Evolutionary conservation across 1,140 invertebrate genomes (phyloP).

Genomic region (Nasonia giraulti): DNA sequence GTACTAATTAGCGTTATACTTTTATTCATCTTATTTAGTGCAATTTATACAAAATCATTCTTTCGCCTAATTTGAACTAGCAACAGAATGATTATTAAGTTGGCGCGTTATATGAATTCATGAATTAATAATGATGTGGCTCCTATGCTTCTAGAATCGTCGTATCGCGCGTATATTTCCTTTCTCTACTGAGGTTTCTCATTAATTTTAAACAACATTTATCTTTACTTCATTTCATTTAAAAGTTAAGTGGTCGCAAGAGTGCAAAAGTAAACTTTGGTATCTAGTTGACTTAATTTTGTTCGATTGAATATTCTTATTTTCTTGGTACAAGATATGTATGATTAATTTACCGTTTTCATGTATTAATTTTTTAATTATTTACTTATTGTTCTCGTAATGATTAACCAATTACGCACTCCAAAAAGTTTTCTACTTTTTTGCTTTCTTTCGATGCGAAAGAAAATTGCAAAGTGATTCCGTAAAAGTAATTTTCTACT

Average conservation of each 20-base stretch:
- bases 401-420: constrained; percentile 52
- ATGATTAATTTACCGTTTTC: constrained; percentile 22
- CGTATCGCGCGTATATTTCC: not conserved
- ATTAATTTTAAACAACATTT: not conserved
- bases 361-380: not conserved
- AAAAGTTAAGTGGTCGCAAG: constrained; percentile 1
- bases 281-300: constrained; percentile 42
- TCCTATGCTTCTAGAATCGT: not conserved
- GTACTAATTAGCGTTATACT: constrained; percentile 9
- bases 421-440: constrained; percentile 30
- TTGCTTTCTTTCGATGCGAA: constrained; percentile 52
- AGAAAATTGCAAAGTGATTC: constrained; percentile 45
- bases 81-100: constrained; percentile 4
- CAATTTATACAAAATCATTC: constrained; percentile 1
- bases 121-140: not conserved
- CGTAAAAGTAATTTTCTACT: constrained; percentile 1
- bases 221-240: constrained; percentile 7
- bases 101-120: not conserved
- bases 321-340: constrained; percentile 47
- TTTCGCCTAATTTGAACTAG: not conserved
- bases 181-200: not conserved
- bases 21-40: not conserved
- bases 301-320: constrained; percentile 9
- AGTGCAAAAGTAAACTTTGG: constrained; percentile 45
- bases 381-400: constrained; percentile 27